Evolutionary conservation across 2,888 invertebrate species (phyloP), one percentile per base, ranked within the genome.

Genomic region (Mesoligia furuncula): DNA sequence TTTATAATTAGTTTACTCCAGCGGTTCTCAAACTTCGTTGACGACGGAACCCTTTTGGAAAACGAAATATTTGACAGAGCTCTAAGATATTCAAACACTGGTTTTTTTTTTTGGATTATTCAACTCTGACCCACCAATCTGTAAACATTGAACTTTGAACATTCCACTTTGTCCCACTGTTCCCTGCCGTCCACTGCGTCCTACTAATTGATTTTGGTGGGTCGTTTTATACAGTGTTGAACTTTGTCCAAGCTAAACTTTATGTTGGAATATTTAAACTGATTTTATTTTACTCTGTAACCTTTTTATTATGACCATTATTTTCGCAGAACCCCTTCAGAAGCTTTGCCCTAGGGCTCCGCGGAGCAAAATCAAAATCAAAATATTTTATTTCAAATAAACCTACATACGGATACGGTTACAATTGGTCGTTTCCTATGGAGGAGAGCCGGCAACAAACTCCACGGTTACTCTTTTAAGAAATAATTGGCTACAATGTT

Each of bases 1-100:
- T 77, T 73, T 73, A 51, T 48, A 59, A 51, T 59, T 75, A 59
- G 48, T 81, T 59, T 27, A 61, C 61, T 61, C 31, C 36, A 62
- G 36, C 20, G 11, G 24, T 36, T 36, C 36, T 24, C 11, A 11
- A 62, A 62, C 20, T 62, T 36, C 31, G 20, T 62, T 11, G 62
- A 20, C 11, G 11, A 36, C 20, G 11, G 11, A 5, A 61, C 7
- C 61, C 17, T 61, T 61, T 17, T 31, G 17, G 17, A 20, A 61
- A 59, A 24, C 36, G 62, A 62, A 62, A 36, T 36, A 36, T 36
- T 62, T 36, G 20, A 62, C 62, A 3, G 31, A 31, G 17, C 0
- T 4, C 11, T 9, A 36, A 9, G 20, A 62, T 20, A 20, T 20
- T 31, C 27, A 17, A 27, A 61, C 17, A 27, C 31, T 31, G 59